A percentile compares a stretch with the other conserved stretches of the same genome.
Conservation (phyloP, 1,140 invertebrate species). For the Gonatopus flavifemur region DNA sequence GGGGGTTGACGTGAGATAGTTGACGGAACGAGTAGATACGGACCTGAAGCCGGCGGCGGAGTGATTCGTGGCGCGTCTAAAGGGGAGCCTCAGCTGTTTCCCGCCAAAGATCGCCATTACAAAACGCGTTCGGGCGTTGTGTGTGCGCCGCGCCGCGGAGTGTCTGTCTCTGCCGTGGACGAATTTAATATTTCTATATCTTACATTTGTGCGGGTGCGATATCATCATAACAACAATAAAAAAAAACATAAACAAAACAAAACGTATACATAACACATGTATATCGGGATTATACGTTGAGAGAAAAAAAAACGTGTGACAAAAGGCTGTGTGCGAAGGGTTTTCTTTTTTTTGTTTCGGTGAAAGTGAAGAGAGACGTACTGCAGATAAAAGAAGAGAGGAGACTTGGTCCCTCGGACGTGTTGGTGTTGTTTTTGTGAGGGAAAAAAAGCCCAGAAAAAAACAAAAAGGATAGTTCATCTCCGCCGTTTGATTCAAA, state of each 20-base stretch:
- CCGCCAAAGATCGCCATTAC: slow-evolving; percentile 67
- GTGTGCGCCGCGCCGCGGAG: slow-evolving; percentile 38
- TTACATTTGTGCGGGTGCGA: no score
- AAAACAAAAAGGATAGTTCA: background rate
- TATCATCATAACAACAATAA: no score
- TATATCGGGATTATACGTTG: no score
- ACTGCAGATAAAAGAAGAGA: background rate
- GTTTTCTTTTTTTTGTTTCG: slow-evolving; percentile 8
- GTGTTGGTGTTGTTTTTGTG: no score
- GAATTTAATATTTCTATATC: slow-evolving; percentile 10
- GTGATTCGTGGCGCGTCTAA: slow-evolving; percentile 46
- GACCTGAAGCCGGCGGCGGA: slow-evolving; percentile 51
- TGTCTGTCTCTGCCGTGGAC: slow-evolving; percentile 41
- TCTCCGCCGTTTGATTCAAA: no score
- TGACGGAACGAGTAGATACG: slow-evolving; percentile 19
- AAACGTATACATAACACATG: no score
- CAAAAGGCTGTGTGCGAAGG: slow-evolving; percentile 14
- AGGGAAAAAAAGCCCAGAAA: no score
- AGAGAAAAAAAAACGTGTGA: no score
- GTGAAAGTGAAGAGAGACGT: slow-evolving; percentile 6
- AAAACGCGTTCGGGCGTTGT: slow-evolving; percentile 54
- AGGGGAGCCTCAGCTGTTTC: slow-evolving; percentile 67
- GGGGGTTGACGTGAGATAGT: no score
- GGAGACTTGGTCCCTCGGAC: no score
- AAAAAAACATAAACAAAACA: no score